A percentile compares a stretch with the other conserved stretches of the same genome.
These are phyloP conservation scores for Philereme transversata DNA, from an alignment of 2,888 invertebrate species.

Conservation along the genomic window DNA sequence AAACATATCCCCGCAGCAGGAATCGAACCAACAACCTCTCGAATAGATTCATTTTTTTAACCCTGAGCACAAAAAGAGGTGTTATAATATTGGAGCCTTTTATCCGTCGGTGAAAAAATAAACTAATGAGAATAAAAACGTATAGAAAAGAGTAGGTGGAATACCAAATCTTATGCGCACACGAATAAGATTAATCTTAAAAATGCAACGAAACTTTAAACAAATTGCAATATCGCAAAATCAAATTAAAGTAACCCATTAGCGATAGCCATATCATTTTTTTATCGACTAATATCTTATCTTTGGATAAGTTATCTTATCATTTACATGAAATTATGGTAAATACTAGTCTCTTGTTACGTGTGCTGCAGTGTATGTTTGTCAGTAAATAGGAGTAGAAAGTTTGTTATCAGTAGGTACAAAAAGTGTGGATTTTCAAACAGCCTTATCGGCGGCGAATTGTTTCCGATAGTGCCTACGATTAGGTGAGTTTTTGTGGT, in stretches of 20 bases:
- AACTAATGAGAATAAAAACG: too few relatives aligned
- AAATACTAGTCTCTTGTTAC: slow-evolving; percentile 52
- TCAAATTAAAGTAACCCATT: slow-evolving; percentile 52
- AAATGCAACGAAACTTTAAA: slow-evolving; percentile 23
- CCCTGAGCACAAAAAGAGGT: too few relatives aligned
- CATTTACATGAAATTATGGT: slow-evolving; percentile 66
- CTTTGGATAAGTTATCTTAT: slow-evolving; percentile 53
- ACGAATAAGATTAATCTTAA: not conserved
- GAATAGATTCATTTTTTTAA: too few relatives aligned
- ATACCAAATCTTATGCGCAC: too few relatives aligned
- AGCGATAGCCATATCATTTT: slow-evolving; percentile 48
- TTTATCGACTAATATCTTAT: slow-evolving; percentile 39
- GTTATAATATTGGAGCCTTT: too few relatives aligned
- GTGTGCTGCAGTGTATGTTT: slow-evolving; percentile 54
- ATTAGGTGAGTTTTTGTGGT: slow-evolving; percentile 31
- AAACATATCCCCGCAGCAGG: too few relatives aligned
- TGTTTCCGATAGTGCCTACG: slow-evolving; percentile 26
- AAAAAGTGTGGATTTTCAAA: slow-evolving; percentile 54
- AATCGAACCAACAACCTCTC: too few relatives aligned
- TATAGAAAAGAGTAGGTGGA: too few relatives aligned
- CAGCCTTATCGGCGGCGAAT: slow-evolving; percentile 46
- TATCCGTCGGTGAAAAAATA: too few relatives aligned
- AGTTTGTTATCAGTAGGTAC: slow-evolving; percentile 52
- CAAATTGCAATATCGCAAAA: slow-evolving; percentile 48
- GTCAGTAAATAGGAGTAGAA: slow-evolving; percentile 32